Conservation (phyloP, 2,113 vertebrate species). For the Corythornis cristatus region DNA sequence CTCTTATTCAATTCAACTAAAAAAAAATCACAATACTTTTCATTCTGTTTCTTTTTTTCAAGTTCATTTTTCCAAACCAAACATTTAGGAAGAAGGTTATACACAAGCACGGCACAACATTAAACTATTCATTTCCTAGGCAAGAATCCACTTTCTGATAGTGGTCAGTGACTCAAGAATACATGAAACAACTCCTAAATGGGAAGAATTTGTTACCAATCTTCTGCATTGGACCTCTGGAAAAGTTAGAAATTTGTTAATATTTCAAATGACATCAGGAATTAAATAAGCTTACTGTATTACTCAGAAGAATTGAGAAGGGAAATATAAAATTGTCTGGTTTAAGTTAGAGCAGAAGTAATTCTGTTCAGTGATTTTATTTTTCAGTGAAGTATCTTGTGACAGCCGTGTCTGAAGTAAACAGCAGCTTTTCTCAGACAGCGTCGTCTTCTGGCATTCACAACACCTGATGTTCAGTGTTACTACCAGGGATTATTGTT, state of each 20-base stretch:
- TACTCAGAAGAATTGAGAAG: background rate
- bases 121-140: background rate
- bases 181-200: background rate
- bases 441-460: too few species aligned
- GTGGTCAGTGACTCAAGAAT: background rate
- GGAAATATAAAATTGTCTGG: background rate
- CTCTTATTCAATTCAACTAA: background rate
- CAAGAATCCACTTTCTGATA: background rate
- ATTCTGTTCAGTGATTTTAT: too few species aligned
- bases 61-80: background rate
- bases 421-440: too few species aligned
- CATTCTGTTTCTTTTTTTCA: background rate
- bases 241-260: background rate
- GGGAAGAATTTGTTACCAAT: background rate
- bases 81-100: background rate
- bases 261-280: background rate
- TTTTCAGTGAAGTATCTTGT: too few species aligned
- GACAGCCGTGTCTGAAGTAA: too few species aligned
- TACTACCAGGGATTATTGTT: too few species aligned
- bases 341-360: too few species aligned
- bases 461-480: too few species aligned
- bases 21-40: background rate
- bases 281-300: background rate
- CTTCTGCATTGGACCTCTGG: background rate
- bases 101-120: background rate